Conservation (phyloP, 92 coral and sea anemone species). For the Porites rus region DNA sequence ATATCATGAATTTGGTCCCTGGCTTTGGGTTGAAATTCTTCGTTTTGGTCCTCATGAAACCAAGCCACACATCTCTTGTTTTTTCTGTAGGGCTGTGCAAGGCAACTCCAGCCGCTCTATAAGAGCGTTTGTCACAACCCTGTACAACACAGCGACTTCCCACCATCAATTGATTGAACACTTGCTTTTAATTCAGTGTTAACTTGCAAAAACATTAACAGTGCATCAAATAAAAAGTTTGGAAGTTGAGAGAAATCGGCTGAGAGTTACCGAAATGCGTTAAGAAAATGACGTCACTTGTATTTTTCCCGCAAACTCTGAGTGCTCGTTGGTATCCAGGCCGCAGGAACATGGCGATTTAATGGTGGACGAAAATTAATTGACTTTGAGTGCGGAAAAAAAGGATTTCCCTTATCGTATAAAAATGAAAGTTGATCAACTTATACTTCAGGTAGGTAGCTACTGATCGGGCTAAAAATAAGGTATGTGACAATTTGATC, state of each 20-base stretch:
- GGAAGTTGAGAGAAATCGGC: no score
- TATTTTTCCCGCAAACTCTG: conserved; percentile 12
- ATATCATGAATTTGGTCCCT: not conserved
- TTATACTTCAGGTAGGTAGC: not conserved
- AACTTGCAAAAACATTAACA: no score
- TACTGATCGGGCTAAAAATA: not conserved
- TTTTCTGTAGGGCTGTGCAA: not conserved
- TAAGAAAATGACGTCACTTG: not conserved
- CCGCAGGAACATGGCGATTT: conserved; percentile 1
- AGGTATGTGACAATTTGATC: not conserved
- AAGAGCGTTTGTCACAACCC: not conserved
- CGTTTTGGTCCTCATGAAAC: not conserved
- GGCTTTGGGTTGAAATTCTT: not conserved
- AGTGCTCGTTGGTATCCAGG: not conserved
- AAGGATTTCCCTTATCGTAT: no score
- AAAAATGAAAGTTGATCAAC: not conserved
- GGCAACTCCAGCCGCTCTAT: conserved; percentile 1
- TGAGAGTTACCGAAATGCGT: no score
- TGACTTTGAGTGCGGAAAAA: no score
- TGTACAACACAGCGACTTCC: conserved; percentile 6
- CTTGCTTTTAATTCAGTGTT: no score
- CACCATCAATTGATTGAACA: not conserved
- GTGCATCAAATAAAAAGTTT: no score
- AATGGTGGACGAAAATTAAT: not conserved
- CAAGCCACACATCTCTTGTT: conserved; percentile 1